These are phyloP conservation scores for Chloroclysta siterata DNA, from an alignment of 2,888 invertebrate species.

Conservation along the genomic window DNA sequence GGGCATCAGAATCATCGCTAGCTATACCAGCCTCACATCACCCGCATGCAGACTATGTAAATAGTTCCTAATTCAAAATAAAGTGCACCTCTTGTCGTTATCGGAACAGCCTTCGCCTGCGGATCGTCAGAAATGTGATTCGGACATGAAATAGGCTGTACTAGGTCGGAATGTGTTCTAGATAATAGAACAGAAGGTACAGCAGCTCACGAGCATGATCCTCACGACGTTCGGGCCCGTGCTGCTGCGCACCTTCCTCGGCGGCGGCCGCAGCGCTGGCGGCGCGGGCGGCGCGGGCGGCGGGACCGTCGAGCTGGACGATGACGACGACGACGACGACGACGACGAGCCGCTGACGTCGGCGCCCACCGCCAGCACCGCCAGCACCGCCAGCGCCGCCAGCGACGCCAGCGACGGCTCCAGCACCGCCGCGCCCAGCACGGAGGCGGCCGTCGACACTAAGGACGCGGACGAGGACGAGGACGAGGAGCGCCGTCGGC, in stretches of 20 bases:
- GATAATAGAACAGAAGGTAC: constrained; percentile 92
- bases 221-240: constrained; percentile 91
- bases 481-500: constrained; percentile 35
- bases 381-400: constrained; percentile 23
- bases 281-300: constrained; percentile 65
- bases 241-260: constrained; percentile 87
- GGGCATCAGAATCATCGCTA: no score
- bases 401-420: constrained; percentile 17
- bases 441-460: no score
- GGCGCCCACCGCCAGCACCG: constrained; percentile 40
- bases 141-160: constrained; percentile 31
- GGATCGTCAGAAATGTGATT: constrained; percentile 11
- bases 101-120: constrained; percentile 19
- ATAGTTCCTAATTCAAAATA: background rate
- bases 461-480: constrained; percentile 17
- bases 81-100: background rate
- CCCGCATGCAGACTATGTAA: background rate
- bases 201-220: constrained; percentile 89
- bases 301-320: constrained; percentile 81
- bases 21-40: no score
- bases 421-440: constrained; percentile 8
- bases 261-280: constrained; percentile 72
- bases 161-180: constrained; percentile 78
- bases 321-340: constrained; percentile 85
- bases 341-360: constrained; percentile 66